These are phyloP conservation scores for Drosophila murphyi DNA, from an alignment of 1,140 invertebrate genomes.

Conservation along the genomic window DNA sequence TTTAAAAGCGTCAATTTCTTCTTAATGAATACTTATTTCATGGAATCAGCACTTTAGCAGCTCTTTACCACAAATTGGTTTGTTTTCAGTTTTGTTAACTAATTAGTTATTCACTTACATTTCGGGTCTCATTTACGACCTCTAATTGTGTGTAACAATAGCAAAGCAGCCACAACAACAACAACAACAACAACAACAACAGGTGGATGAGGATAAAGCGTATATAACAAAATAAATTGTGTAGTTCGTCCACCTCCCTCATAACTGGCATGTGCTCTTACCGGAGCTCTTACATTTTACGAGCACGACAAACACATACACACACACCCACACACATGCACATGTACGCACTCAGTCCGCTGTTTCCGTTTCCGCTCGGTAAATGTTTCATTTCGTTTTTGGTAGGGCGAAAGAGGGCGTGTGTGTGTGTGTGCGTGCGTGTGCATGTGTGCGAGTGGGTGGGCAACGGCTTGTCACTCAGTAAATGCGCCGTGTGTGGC, in stretches of 20 bases:
- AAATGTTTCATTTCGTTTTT: conserved; percentile 79
- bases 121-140: conserved; percentile 10
- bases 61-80: not conserved
- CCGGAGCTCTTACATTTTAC: conserved; percentile 59
- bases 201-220: conserved; percentile 27
- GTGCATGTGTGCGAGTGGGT: not conserved
- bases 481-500: conserved; percentile 55
- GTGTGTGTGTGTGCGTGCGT: no score
- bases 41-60: not conserved
- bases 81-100: conserved; percentile 24
- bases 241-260: not conserved
- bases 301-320: conserved; percentile 46
- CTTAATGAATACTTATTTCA: not conserved
- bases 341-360: conserved; percentile 37
- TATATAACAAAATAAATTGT: conserved; percentile 27
- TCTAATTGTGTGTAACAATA: conserved; percentile 40
- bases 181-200: conserved; percentile 20
- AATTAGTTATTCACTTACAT: conserved; percentile 33
- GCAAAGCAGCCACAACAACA: conserved; percentile 1
- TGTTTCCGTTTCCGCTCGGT: conserved; percentile 75
- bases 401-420: conserved; percentile 13
- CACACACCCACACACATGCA: not conserved
- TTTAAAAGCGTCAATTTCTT: not conserved
- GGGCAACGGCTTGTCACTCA: conserved; percentile 60
- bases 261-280: conserved; percentile 5